These are phyloP conservation scores for Leptothorax acervorum DNA, from an alignment of 2,888 invertebrate species.

Conservation along the genomic window DNA sequence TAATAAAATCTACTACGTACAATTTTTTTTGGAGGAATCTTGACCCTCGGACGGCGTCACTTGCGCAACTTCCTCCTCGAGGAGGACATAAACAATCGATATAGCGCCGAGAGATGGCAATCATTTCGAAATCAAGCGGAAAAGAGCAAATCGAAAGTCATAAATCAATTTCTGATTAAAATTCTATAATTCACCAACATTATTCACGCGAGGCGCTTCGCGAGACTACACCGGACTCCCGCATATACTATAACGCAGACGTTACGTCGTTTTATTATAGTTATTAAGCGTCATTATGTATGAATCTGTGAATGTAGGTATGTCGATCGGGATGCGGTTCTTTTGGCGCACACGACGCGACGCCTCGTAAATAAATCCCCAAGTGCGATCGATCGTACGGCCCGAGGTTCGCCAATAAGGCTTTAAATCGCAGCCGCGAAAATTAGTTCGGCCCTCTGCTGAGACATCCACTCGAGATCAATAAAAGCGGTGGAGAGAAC, in stretches of 20 bases:
- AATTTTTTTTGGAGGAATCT: slow-evolving; percentile 18
- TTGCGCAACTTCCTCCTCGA: not conserved
- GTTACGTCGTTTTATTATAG: not conserved
- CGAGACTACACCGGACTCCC: too few species aligned
- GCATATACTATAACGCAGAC: too few species aligned
- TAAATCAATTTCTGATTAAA: not conserved
- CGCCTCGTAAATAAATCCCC: slow-evolving; percentile 46
- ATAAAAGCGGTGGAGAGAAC: slow-evolving; percentile 23
- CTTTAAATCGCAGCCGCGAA: slow-evolving; percentile 54
- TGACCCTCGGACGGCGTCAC: not conserved
- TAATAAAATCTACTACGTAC: not conserved
- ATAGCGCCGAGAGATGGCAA: not conserved
- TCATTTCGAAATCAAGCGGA: not conserved
- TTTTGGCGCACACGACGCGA: not conserved
- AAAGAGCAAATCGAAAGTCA: not conserved
- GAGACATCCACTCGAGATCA: not conserved
- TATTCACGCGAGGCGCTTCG: not conserved
- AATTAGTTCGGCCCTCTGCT: slow-evolving; percentile 40
- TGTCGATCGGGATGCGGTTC: not conserved
- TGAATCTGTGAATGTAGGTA: too few species aligned
- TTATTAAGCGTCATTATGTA: not conserved
- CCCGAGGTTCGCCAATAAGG: slow-evolving; percentile 28
- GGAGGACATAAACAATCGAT: slow-evolving; percentile 22
- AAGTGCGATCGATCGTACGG: slow-evolving; percentile 49
- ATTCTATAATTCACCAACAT: not conserved